Evolutionary conservation across 1,140 invertebrate species (phyloP), one percentile per base, ranked within the genome.

Genomic region (Steinernema khuongi): DNA sequence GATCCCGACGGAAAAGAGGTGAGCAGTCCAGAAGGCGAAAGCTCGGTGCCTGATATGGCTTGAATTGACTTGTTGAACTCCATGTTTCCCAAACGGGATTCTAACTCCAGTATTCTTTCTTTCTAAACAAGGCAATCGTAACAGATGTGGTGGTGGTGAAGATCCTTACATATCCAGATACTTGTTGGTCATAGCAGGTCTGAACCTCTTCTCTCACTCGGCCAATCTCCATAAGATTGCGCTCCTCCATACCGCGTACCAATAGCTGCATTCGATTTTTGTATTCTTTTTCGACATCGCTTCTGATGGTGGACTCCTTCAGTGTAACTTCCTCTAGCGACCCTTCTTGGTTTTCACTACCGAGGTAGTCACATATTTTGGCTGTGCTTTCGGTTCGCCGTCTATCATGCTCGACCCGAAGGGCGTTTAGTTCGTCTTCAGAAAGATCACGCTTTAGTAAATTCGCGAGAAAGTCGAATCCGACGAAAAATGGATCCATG

Each of bases 211-310:
- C 50, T 14, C 22, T 7, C 7, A 60, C 50, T 14, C 22, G 11
- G 50, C 11, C 7, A 26, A 60, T 60, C 26, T 60, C 50, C 19
- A n/a, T 60, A 14, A 22, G 2, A 22, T 60, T 60, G 14, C 50
- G 11, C 19, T 60, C 50, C 50, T 60, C 50, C 50, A 60, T 60
- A 14, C 50, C 50, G 22, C 50, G 50, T 22, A 60, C 50, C 22
- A 60, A 2, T 22, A 60, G 22, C 26, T 60, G 50, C 50, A 60
- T 60, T 7, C 50, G 50, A 22, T 60, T 60, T 22, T 60, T 60
- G 50, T 14, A 60, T 26, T 60, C 50, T 26, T 60, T 60, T 60
- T 60, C 50, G 50, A 60, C 50, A 26, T 60, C 50, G 50, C 50
- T 60, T 2, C 50, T 7, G 7, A 60, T 60, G 11, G 26, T 22